These are phyloP conservation scores for Hylaeus anthracinus DNA, from an alignment of 1,140 invertebrate species.

Conservation along the genomic window DNA sequence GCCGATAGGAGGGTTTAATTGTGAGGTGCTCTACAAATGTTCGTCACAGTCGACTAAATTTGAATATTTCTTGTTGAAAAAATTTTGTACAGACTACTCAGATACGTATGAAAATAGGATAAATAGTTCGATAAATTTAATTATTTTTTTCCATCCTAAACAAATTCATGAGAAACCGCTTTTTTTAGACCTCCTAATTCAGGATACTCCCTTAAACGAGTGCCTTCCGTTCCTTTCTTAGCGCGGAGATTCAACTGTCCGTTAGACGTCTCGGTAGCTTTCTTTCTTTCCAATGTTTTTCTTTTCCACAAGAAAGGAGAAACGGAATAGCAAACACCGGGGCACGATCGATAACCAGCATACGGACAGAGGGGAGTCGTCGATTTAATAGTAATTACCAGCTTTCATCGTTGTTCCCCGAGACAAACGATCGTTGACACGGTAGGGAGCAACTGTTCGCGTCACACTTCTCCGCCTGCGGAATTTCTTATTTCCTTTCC, in stretches of 20 bases:
- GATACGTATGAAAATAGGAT: too few relatives aligned
- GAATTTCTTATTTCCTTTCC: slow-evolving; percentile 34
- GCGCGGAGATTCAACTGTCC: neutral
- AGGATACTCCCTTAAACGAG: too few relatives aligned
- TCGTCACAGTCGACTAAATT: too few relatives aligned
- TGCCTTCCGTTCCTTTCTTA: too few relatives aligned
- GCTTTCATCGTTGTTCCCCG: slow-evolving; percentile 25
- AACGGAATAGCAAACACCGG: neutral
- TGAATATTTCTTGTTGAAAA: too few relatives aligned
- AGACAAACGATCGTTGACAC: slow-evolving; percentile 41
- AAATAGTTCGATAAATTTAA: too few relatives aligned
- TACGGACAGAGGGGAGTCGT: slow-evolving; percentile 14
- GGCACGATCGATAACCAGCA: slow-evolving; percentile 30
- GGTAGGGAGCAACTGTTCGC: slow-evolving; percentile 11
- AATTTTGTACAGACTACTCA: too few relatives aligned
- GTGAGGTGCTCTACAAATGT: too few relatives aligned
- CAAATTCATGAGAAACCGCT: too few relatives aligned
- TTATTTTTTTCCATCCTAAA: too few relatives aligned
- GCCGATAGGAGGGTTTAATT: too few relatives aligned
- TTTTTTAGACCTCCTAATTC: too few relatives aligned
- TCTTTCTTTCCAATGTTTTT: neutral
- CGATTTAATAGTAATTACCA: slow-evolving; percentile 45
- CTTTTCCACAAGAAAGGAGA: neutral
- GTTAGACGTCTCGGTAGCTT: neutral
- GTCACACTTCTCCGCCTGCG: neutral